These are phyloP conservation scores for Athrips mouffetella DNA, from an alignment of 2,888 invertebrate genomes.

Conservation along the genomic window DNA sequence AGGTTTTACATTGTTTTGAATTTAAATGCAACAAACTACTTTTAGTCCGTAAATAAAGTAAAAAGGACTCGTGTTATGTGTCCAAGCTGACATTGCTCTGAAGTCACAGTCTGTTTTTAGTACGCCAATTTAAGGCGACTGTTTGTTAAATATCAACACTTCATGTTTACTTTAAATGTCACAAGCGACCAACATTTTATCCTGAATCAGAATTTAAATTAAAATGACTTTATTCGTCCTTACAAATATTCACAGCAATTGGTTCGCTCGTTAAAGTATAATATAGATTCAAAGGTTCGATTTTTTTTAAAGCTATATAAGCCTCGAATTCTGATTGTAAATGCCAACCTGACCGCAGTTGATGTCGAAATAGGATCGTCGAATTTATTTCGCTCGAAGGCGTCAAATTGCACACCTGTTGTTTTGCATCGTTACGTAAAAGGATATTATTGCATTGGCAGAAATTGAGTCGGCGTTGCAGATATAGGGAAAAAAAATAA, in stretches of 20 bases:
- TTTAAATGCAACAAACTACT: too few species aligned
- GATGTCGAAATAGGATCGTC: conserved; percentile 1
- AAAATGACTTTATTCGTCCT: conserved; percentile 17
- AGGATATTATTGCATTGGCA: conserved; percentile 2
- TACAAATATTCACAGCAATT: conserved; percentile 31
- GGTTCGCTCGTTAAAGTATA: conserved; percentile 28
- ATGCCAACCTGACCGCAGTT: conserved; percentile 30
- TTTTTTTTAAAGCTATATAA: background rate
- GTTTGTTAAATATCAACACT: conserved; percentile 5
- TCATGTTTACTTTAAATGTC: conserved; percentile 4
- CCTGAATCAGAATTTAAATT: conserved; percentile 3
- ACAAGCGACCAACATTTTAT: background rate
- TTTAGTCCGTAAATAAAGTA: too few species aligned
- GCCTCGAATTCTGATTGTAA: conserved; percentile 21
- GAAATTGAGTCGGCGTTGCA: background rate
- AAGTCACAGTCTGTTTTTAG: background rate
- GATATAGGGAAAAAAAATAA: too few species aligned
- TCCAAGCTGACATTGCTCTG: background rate
- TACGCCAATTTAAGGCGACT: background rate
- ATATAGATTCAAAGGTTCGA: background rate
- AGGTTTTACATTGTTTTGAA: too few species aligned
- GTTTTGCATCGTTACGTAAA: conserved; percentile 9
- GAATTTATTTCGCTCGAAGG: background rate
- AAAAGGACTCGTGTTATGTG: background rate
- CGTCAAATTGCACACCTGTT: conserved; percentile 9